These are phyloP conservation scores for Helicoverpa assulta DNA, from an alignment of 2,888 invertebrate genomes.

Conservation along the genomic window DNA sequence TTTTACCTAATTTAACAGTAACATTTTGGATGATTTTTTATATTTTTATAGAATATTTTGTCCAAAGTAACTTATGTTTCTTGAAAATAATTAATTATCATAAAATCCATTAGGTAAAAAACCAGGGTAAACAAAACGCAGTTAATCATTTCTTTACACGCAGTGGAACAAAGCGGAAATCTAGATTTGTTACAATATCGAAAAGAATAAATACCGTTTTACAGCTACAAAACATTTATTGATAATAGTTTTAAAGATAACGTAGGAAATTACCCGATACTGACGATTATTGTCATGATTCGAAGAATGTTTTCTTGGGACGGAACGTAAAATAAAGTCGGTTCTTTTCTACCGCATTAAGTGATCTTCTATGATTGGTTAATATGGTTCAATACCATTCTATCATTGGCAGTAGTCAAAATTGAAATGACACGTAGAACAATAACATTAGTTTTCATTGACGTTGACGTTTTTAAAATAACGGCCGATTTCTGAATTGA, in stretches of 20 bases:
- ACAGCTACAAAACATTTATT: too few species aligned
- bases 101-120: too few species aligned
- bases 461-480: conserved; percentile 35
- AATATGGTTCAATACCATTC: accelerated
- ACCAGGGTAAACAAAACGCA: too few species aligned
- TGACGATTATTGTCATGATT: neutral
- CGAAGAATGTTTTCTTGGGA: neutral
- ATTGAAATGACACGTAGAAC: neutral
- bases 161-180: too few species aligned
- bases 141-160: too few species aligned
- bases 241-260: too few species aligned
- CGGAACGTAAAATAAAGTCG: neutral
- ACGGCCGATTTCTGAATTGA: conserved; percentile 26
- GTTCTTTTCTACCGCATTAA: neutral
- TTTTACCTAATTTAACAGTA: neutral
- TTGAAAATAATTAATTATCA: too few species aligned
- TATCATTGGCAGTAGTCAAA: neutral
- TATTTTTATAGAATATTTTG: too few species aligned
- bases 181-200: too few species aligned
- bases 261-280: too few species aligned
- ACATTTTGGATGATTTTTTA: neutral
- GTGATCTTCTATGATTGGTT: neutral
- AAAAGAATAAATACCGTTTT: too few species aligned
- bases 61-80: too few species aligned
- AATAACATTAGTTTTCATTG: neutral